Percentiles rank a stretch among this genome's conserved stretches.
Conservation (phyloP, 2,113 vertebrate genomes). For the Acrocephalus arundinaceus region DNA sequence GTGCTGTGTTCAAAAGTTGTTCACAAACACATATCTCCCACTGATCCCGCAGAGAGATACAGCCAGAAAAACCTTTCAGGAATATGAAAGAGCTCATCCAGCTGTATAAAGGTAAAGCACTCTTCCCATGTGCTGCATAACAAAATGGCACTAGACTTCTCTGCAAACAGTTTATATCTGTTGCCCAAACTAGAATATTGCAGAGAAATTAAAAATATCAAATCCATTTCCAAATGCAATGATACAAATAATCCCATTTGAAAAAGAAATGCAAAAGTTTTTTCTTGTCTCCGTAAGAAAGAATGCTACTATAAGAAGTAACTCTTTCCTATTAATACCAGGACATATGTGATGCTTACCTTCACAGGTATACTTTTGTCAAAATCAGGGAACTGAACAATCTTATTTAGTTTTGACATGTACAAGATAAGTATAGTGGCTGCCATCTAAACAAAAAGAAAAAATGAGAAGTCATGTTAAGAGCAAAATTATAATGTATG, state of each 20-base stretch:
- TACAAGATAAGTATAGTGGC: conserved; percentile 79
- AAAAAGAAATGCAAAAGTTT: neutral
- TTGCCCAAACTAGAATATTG: neutral
- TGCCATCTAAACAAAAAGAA: conserved; percentile 73
- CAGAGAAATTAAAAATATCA: neutral
- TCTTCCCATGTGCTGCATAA: neutral
- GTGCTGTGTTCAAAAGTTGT: neutral
- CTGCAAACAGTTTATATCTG: neutral
- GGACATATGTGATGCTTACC: conserved; percentile 49
- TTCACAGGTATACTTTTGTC: conserved; percentile 76
- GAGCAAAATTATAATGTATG: neutral
- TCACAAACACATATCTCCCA: neutral
- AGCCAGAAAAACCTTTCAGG: neutral
- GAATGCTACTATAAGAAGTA: neutral
- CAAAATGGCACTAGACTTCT: neutral
- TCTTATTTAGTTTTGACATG: conserved; percentile 73
- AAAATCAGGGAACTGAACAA: conserved; percentile 81
- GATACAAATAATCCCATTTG: neutral
- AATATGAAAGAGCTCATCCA: neutral
- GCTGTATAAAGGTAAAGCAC: neutral
- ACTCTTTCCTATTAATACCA: neutral
- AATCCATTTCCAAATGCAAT: neutral
- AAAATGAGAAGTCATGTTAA: neutral
- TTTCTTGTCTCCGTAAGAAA: neutral
- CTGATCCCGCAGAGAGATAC: neutral